A percentile compares a stretch with the other conserved stretches of the same genome.
phyloP scores from a whole-genome alignment of 2,113 vertebrate genomes.

The Sturnira hondurensis region DNA sequence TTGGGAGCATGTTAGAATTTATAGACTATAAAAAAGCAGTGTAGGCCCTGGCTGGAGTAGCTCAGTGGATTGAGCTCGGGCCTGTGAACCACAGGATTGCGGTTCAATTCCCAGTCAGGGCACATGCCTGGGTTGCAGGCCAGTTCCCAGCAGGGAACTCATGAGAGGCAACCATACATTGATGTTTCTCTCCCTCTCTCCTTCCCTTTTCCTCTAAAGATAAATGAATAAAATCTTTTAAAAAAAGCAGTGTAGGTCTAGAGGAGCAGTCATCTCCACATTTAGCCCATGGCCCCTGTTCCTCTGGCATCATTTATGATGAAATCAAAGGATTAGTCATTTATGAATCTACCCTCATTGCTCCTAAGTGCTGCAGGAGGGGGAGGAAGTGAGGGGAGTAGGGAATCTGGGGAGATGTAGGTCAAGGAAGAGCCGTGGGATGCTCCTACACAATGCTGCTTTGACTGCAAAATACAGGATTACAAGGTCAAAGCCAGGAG shows the following conservation, averaged over 20 bases:
- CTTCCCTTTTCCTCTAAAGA: too few relatives aligned
- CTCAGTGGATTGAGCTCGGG: too few relatives aligned
- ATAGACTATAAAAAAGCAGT: not conserved
- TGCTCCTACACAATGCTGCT: not conserved
- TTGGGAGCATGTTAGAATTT: not conserved
- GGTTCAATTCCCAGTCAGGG: too few relatives aligned
- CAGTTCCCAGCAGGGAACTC: too few relatives aligned
- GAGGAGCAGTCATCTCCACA: not conserved
- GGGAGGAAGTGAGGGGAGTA: not conserved
- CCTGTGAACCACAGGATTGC: too few relatives aligned
- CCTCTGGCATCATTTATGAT: not conserved
- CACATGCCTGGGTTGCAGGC: too few relatives aligned
- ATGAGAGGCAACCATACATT: too few relatives aligned
- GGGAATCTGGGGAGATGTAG: not conserved
- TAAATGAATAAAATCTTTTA: too few relatives aligned
- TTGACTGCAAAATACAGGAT: conserved; percentile 16
- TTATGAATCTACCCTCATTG: not conserved
- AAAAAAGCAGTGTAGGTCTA: not conserved
- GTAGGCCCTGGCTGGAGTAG: too few relatives aligned
- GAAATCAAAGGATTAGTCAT: not conserved
- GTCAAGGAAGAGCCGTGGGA: not conserved
- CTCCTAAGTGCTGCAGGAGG: not conserved
- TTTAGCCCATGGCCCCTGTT: not conserved
- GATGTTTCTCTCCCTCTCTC: too few relatives aligned
- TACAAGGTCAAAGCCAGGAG: conserved; percentile 13